Evolutionary conservation across 2,797 vertebrate genomes (phyloP).

Genomic region (Scomberomorus guttatus): DNA sequence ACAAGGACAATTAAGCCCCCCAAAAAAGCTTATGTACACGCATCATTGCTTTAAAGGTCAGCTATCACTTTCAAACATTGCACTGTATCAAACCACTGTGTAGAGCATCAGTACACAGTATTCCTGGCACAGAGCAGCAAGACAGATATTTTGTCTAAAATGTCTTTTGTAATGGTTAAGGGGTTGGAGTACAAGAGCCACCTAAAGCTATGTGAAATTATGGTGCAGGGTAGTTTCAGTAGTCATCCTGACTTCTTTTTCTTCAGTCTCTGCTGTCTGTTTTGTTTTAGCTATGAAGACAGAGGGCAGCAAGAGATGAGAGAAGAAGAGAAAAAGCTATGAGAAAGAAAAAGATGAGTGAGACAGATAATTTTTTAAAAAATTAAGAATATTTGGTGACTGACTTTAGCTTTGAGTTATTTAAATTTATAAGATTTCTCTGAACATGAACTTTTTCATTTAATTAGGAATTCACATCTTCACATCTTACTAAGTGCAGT

Average conservation of each 20-base stretch:
- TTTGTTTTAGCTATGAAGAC: not conserved
- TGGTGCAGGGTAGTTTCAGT: not conserved
- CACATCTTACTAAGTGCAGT: not conserved
- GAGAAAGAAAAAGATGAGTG: not conserved
- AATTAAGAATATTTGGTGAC: too few relatives aligned
- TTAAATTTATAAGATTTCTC: not conserved
- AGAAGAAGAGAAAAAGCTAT: not conserved
- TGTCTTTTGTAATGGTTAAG: not conserved
- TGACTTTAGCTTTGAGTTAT: not conserved
- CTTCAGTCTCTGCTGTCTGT: not conserved
- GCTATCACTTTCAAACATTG: slow-evolving; percentile 18
- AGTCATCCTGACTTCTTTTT: too few relatives aligned
- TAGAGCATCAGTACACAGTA: not conserved
- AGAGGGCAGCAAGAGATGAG: not conserved
- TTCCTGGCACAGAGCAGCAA: slow-evolving; percentile 3
- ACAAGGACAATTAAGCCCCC: slow-evolving; percentile 8
- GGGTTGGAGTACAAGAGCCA: not conserved
- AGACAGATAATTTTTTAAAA: not conserved
- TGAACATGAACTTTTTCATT: not conserved
- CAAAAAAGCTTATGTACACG: not conserved
- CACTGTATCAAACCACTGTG: not conserved
- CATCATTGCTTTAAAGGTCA: slow-evolving; percentile 47
- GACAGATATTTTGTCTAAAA: not conserved
- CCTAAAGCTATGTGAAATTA: not conserved
- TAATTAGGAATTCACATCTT: not conserved